Evolutionary conservation across 2,113 vertebrate genomes (phyloP).

Genomic region (Ochotona curzoniae): DNA sequence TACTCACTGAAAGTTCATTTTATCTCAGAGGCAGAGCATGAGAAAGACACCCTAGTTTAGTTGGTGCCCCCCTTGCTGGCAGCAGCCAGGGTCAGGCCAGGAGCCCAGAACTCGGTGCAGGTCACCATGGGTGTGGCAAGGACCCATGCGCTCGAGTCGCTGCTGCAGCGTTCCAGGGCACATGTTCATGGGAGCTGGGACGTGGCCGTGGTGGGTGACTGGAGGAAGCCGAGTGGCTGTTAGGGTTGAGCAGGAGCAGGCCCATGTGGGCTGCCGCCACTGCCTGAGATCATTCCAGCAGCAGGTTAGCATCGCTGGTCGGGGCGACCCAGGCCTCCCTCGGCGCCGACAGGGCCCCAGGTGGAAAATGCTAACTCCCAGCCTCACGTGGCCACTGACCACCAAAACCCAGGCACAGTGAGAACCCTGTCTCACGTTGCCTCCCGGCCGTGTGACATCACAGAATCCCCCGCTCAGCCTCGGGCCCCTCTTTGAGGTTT

Average conservation of each 20-base stretch:
- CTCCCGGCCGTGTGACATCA: background rate
- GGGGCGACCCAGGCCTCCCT: background rate
- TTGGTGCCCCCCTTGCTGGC: no score
- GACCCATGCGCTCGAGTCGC: no score
- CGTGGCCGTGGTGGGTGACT: background rate
- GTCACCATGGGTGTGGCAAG: no score
- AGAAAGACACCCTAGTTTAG: no score
- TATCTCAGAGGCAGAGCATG: no score
- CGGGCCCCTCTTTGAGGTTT: background rate
- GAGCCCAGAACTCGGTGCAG: no score
- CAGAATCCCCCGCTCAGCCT: background rate
- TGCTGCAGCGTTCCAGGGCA: no score
- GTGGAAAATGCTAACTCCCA: background rate
- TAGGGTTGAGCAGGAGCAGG: background rate
- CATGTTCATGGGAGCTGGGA: no score
- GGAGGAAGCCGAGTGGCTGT: accelerated
- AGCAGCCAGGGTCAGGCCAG: no score
- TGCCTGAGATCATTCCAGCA: accelerated
- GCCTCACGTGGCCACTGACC: background rate
- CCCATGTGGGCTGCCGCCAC: accelerated
- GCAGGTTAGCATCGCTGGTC: background rate
- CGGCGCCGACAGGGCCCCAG: background rate
- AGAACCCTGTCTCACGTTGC: background rate
- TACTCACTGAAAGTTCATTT: no score
- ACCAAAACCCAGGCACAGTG: no score